Percentiles rank a stretch among this genome's conserved stretches.
Evolutionary conservation across 2,797 vertebrate genomes (phyloP).

Genomic region (Muscicapa striata): DNA sequence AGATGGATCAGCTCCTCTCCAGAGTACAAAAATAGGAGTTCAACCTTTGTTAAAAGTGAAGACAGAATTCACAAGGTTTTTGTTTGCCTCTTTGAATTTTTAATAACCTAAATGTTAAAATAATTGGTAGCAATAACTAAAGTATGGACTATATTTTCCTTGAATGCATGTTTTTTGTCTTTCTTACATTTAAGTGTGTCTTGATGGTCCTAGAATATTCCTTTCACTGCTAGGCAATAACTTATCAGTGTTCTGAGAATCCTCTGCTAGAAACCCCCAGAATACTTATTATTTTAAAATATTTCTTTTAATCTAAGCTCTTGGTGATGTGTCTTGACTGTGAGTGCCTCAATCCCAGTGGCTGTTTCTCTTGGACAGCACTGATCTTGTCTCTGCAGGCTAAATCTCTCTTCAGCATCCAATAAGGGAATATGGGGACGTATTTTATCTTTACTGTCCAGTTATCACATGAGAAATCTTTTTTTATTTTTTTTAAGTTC

Average conservation of each 20-base stretch:
- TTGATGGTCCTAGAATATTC: neutral
- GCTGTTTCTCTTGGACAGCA: slow-evolving; percentile 12
- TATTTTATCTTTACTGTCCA: slow-evolving; percentile 13
- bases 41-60: neutral
- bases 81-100: neutral
- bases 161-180: neutral
- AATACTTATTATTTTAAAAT: neutral
- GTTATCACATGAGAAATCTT: slow-evolving; percentile 44
- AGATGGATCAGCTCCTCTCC: neutral
- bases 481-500: neutral
- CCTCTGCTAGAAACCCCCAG: neutral
- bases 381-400: neutral
- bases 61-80: neutral
- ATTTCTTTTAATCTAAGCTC: neutral
- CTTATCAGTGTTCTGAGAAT: neutral
- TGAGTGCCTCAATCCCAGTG: neutral
- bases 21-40: neutral
- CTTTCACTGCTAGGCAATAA: neutral
- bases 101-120: neutral
- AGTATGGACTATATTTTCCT: neutral
- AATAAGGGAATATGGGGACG: neutral
- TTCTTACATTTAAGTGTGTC: neutral
- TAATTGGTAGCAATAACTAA: neutral
- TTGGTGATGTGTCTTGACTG: neutral
- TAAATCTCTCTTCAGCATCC: neutral